Conservation (phyloP, 2,113 vertebrate species). For the Mesitornis unicolor region DNA sequence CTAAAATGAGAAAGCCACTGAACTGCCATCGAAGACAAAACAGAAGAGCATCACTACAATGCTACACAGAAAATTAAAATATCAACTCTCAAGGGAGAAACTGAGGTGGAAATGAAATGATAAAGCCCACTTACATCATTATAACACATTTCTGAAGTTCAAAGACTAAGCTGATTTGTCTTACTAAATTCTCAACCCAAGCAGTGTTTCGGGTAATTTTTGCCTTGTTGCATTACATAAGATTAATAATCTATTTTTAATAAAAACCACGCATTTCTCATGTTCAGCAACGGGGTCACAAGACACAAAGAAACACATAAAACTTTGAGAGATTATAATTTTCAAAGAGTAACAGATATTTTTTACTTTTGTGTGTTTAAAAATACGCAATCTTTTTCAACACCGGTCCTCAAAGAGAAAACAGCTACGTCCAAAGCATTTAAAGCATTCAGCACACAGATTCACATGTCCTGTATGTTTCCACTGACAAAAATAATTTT, state of each 20-base stretch:
- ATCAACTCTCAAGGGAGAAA: background rate
- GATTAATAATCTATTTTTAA: background rate
- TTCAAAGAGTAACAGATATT: background rate
- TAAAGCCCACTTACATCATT: too few relatives aligned
- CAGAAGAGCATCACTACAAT: background rate
- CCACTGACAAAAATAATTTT: background rate
- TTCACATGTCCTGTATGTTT: background rate
- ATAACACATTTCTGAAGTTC: background rate
- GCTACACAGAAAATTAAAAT: background rate
- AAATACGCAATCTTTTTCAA: accelerated
- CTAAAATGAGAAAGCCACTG: background rate
- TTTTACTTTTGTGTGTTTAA: background rate
- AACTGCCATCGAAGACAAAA: background rate
- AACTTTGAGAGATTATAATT: background rate
- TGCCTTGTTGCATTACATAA: background rate
- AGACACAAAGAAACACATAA: background rate
- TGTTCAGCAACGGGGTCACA: background rate
- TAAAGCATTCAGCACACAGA: background rate
- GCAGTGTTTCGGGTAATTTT: background rate
- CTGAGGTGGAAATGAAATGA: background rate
- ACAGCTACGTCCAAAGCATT: background rate
- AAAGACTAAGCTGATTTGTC: background rate
- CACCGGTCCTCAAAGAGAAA: background rate
- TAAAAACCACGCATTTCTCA: background rate
- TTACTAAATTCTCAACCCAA: background rate